A percentile compares a stretch with the other conserved stretches of the same genome.
Evolutionary conservation across 2,888 invertebrate genomes (phyloP).

Genomic region (Odontocolon sp.): DNA sequence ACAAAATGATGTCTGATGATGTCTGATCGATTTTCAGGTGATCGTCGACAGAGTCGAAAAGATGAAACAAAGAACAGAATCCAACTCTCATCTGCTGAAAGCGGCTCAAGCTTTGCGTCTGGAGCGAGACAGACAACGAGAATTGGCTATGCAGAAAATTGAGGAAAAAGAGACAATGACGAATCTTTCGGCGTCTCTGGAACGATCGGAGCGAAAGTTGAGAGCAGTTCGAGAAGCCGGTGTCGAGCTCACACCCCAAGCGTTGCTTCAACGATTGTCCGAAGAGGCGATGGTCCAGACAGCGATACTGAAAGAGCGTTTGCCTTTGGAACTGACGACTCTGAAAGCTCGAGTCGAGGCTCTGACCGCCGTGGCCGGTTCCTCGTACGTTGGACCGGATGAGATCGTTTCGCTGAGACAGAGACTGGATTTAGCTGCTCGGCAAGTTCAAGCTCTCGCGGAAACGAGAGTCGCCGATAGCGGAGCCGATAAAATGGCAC

Average conservation of each 20-base stretch:
- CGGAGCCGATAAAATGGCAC: constrained; percentile 88
- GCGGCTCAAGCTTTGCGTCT: constrained; percentile 81
- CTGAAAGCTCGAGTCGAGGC: constrained; percentile 86
- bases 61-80: constrained; percentile 72
- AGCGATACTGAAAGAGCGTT: constrained; percentile 87
- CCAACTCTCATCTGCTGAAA: constrained; percentile 72
- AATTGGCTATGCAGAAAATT: constrained; percentile 83
- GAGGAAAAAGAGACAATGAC: constrained; percentile 81
- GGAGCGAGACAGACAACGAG: constrained; percentile 84
- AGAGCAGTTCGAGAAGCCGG: constrained; percentile 83
- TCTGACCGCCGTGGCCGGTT: constrained; percentile 82
- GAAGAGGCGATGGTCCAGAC: constrained; percentile 86
- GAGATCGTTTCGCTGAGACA: constrained; percentile 71
- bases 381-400: constrained; percentile 72
- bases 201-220: constrained; percentile 87
- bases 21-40: constrained; percentile 54
- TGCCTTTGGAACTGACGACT: constrained; percentile 87
- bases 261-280: constrained; percentile 87
- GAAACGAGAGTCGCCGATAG: constrained; percentile 84
- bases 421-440: constrained; percentile 81
- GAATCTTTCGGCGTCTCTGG: constrained; percentile 74
- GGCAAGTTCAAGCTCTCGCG: constrained; percentile 87
- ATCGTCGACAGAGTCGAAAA: constrained; percentile 72
- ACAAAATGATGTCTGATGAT: not conserved
- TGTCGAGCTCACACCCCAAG: constrained; percentile 84